Evolutionary conservation across 2,888 invertebrate species (phyloP), one percentile per base, ranked within the genome.

Genomic region (Periphyllus acericola): DNA sequence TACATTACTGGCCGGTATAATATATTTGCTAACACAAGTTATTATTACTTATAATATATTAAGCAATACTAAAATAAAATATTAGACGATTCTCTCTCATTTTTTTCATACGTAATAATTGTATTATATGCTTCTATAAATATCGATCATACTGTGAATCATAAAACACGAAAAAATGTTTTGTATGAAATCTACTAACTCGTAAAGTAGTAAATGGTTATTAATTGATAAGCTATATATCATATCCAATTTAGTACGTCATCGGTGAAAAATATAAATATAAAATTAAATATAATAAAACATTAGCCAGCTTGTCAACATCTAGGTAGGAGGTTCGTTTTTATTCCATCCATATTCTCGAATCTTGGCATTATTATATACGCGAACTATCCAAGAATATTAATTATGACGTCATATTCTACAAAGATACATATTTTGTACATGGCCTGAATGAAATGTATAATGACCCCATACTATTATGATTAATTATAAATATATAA

Each of bases 351-450:
- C 46, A 11, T 76, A 84, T 76, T 76, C 76, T 76, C 8, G 25
- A 60, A 60, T 21, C 60, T 60, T 55, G 34, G 60, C 83, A 83
- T 40, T 75, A 75, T 46, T n/a, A 36, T 36, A 55, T 11, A 34
- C 60, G 80, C 60, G 40, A n/a, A 79, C 71, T 32, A 79, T 79
- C 4, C 21, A 60, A 21, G 85, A 79, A 86, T 86, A 87, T 40
- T 74, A 87, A 87, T 32, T 60, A 80, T 87, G 86, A 87, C 80
- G 40, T 87, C 80, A 87, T 46, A 46, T 80, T 71, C 3, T 5
- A 14, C n/a, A 29, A 66, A 83, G 21, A 74, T 75, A 75, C 74
- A 66, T 66, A 60, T 40, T 66, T 66, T 19, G 40, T 46, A 46
- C 25, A 66, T 34, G 32, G 0, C 66, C 32, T 76, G 46, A 84